Evolutionary conservation across 2,113 vertebrate species (phyloP).

Genomic region (Oncorhynchus gorbuscha): DNA sequence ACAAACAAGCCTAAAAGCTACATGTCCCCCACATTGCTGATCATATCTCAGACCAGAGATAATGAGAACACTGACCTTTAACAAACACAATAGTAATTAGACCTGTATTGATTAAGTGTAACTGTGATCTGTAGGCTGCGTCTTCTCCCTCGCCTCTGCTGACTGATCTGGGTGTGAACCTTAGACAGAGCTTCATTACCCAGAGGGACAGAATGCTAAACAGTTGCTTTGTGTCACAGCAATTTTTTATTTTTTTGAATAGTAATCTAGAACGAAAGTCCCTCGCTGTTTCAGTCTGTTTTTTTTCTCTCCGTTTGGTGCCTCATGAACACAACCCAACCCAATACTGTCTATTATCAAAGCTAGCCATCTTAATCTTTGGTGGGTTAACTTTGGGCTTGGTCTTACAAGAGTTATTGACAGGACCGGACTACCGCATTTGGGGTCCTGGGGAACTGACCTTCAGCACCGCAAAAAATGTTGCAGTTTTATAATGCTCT

Average conservation of each 20-base stretch:
- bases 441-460: too few relatives aligned
- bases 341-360: neutral
- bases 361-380: neutral
- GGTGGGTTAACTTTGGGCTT: neutral
- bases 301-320: too few relatives aligned
- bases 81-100: conserved; percentile 1
- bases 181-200: neutral
- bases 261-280: too few relatives aligned
- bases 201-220: neutral
- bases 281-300: too few relatives aligned
- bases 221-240: neutral
- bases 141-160: neutral
- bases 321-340: neutral
- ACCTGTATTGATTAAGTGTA: conserved; percentile 3
- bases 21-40: neutral
- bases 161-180: neutral
- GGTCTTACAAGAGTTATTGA: too few relatives aligned
- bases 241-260: neutral
- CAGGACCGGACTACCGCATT: too few relatives aligned
- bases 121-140: neutral
- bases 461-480: too few relatives aligned
- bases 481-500: too few relatives aligned
- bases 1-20: neutral
- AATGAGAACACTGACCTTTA: neutral
- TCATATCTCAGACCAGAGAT: neutral